Evolutionary conservation across 2,797 vertebrate genomes (phyloP), one percentile per base, ranked within the genome.

Genomic region (Channa striata): DNA sequence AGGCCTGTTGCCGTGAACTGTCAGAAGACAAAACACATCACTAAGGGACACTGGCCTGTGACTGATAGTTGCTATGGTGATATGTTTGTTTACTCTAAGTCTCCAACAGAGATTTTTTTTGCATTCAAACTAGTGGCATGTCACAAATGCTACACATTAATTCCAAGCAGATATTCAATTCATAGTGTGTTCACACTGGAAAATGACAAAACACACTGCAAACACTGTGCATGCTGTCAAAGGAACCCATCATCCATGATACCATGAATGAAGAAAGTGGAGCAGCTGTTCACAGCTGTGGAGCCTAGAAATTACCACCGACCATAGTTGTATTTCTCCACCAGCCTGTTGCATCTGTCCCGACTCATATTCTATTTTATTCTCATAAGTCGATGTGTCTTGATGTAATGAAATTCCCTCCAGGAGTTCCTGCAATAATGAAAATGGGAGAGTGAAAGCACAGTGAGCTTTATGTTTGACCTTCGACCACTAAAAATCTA

Each of bases 1-100:
- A 69, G 44, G 74, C 53, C 44, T 53, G 64, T 69, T 60, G 59
- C 60, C 80, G 66, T 73, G 50, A 79, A 74, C 74, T 65, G 65
- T 74, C 78, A 74, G 21, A 75, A 64, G 65, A 59, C 19, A 46
- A 74, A 67, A 72, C 64, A 7, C 21, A 78, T 62, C 44, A 67
- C 25, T 39, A 57, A 34, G 25, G 54, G 37, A 30, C 36, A 21
- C 57, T 59, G 72, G 56, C 58, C 11, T 48, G 12, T 65, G 50
- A 81, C 64, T 70, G 81, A 68, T 74, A 65, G 76, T 68, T 65
- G 42, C 60, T 54, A 19, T 8, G 6, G 58, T 1, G 36, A 72
- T 61, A 51, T 17, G 17, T 72, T 73, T 62, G 52, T 82, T 78
- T 78, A 57, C 43, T 67, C 30, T 0, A 9, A 42, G 64, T 10